Conservation (phyloP, 2,113 vertebrate genomes). For the Pitta sordida region DNA sequence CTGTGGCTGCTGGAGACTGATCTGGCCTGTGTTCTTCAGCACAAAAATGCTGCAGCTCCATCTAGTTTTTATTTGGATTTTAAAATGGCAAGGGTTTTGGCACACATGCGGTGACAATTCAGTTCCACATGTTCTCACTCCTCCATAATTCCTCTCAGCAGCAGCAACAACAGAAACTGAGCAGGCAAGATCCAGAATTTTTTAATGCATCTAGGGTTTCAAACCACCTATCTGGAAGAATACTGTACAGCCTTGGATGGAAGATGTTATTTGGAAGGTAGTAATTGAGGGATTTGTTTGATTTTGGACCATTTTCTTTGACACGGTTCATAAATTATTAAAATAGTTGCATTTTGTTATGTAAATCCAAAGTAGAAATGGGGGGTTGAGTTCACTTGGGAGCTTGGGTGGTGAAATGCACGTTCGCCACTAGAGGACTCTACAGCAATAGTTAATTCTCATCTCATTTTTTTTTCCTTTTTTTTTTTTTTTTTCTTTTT, state of each 20-base stretch:
- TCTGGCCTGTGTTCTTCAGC: background rate
- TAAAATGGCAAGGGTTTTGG: background rate
- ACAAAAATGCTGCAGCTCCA: background rate
- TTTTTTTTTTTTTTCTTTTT: no score
- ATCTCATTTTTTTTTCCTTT: accelerated
- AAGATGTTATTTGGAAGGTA: accelerated
- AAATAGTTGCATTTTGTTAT: background rate
- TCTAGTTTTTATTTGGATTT: background rate
- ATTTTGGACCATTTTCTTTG: background rate
- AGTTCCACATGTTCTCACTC: background rate
- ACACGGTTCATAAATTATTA: background rate
- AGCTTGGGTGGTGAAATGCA: background rate
- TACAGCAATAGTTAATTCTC: slow-evolving; percentile 14
- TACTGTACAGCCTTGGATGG: background rate
- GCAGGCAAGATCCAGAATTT: background rate
- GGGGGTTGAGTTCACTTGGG: background rate
- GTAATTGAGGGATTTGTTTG: background rate
- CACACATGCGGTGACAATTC: accelerated
- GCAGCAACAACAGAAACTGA: background rate
- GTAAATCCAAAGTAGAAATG: background rate
- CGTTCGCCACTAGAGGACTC: slow-evolving; percentile 61
- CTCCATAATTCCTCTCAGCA: background rate
- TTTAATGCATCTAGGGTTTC: background rate
- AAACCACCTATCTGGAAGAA: background rate
- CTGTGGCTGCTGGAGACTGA: background rate